phyloP scores from a whole-genome alignment of 1,140 invertebrate genomes.

The Pinna nobilis region DNA sequence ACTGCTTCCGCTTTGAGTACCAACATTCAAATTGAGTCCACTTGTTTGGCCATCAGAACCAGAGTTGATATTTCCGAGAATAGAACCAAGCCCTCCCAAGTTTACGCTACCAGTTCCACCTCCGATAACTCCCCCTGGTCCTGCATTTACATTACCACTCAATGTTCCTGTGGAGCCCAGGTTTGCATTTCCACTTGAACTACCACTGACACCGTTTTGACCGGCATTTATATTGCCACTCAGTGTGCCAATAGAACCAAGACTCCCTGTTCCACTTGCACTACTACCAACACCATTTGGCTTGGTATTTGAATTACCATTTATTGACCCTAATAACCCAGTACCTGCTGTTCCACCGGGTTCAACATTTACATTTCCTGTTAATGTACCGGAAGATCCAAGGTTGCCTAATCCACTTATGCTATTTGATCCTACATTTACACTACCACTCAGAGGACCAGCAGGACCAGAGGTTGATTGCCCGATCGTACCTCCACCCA shows the following conservation, averaged over 20 bases:
- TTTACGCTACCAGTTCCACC: conserved; percentile 7
- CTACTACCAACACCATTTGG: conserved; percentile 17
- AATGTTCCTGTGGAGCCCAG: not conserved
- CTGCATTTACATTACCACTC: not conserved
- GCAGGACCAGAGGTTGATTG: too few relatives aligned
- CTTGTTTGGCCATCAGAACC: not conserved
- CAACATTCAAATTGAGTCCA: conserved; percentile 1
- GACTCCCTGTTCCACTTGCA: not conserved
- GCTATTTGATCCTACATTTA: too few relatives aligned
- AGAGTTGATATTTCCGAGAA: not conserved
- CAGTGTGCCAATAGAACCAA: not conserved
- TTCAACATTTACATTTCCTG: too few relatives aligned
- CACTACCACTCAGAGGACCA: too few relatives aligned
- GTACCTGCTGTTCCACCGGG: too few relatives aligned
- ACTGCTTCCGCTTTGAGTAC: too few relatives aligned
- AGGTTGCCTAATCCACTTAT: too few relatives aligned
- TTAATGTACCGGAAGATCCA: too few relatives aligned
- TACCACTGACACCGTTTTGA: conserved; percentile 15
- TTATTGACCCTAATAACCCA: too few relatives aligned
- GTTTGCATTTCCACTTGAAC: conserved; percentile 1
- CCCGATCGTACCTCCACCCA: too few relatives aligned
- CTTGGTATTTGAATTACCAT: conserved; percentile 1
- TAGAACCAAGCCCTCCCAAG: not conserved
- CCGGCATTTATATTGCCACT: conserved; percentile 24
- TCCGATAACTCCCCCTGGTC: not conserved